Evolutionary conservation across 2,797 vertebrate genomes (phyloP), one percentile per base, ranked within the genome.

Genomic region (Chromis chromis): DNA sequence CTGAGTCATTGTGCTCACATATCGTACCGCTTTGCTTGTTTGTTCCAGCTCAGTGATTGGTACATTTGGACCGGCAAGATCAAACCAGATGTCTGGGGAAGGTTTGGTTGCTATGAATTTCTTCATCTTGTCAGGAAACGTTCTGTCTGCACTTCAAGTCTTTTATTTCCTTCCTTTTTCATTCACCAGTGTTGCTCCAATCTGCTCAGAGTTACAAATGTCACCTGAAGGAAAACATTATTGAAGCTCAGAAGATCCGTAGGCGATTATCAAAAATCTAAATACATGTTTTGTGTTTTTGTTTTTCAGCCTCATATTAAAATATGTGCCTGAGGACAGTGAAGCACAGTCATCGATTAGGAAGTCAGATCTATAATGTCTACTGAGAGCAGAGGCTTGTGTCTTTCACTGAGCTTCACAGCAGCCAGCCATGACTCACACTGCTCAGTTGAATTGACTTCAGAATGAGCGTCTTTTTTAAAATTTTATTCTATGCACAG

Each of bases 261-360:
- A 7, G 31, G 9, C n/a, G 10, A 21, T 16, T 36, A 11, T 16
- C 36, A 25, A 21, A 17, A 71, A 48, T 67, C 28, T 21, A 40
- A 27, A 63, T 50, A 62, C 31, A 75, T 65, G 52, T 48, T 62
- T 61, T 39, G 12, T 50, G 2, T 46, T 39, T 62, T 40, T 70
- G 14, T 69, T 70, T 61, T 40, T 48, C 17, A 50, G 66, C n/a
- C 16, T 40, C 16, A 16, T 21, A 67, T 58, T 7, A 76, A 77
- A 58, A 8, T 7, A 12, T 44, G 17, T 2, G 64, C 71, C 50
- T 40, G 57, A 54, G 44, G 83, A 76, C 59, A 54, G 42, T 1
- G 25, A n/a, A 65, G 25, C 9, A 14, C 70, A n/a, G 2, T 4
- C n/a, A 10, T 27, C 19, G 19, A 44, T 66, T 31, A 69, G 40